These are phyloP conservation scores for Dromococcyx pavoninus DNA, from an alignment of 2,797 vertebrate species.

Conservation along the genomic window DNA sequence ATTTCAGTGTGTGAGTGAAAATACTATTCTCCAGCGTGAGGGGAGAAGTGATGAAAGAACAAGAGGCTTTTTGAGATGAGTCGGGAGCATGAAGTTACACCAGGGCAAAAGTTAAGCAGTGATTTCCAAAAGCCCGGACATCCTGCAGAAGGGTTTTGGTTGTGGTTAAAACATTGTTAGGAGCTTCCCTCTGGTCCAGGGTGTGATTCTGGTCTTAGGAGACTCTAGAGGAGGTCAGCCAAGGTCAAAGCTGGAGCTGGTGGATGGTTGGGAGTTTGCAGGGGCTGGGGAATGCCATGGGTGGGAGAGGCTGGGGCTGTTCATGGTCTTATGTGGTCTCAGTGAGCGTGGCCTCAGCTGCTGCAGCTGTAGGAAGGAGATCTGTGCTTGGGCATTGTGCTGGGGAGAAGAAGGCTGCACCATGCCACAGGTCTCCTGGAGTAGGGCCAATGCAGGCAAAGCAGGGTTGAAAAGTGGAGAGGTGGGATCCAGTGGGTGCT, in stretches of 20 bases:
- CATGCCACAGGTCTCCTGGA: neutral
- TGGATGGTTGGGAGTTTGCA: neutral
- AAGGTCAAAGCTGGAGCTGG: neutral
- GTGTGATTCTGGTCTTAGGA: neutral
- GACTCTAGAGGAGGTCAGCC: neutral
- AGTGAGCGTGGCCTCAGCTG: fast-evolving
- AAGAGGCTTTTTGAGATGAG: constrained; percentile 64
- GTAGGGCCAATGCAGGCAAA: fast-evolving
- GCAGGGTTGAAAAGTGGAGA: neutral
- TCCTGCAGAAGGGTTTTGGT: neutral
- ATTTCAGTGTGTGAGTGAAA: constrained; percentile 8
- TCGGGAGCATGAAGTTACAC: constrained; percentile 5
- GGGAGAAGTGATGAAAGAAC: constrained; percentile 79
- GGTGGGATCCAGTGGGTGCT: neutral
- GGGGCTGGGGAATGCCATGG: neutral
- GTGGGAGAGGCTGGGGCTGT: neutral
- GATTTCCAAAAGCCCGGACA: neutral
- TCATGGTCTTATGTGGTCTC: fast-evolving
- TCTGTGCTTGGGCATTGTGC: neutral
- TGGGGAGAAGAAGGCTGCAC: neutral
- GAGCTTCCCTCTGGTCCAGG: neutral
- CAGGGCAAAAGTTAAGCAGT: neutral
- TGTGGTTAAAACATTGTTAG: neutral
- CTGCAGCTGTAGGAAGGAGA: neutral
- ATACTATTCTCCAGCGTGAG: constrained; percentile 44